These are phyloP conservation scores for Platanista minor DNA, from an alignment of 2,113 vertebrate species.

Conservation along the genomic window DNA sequence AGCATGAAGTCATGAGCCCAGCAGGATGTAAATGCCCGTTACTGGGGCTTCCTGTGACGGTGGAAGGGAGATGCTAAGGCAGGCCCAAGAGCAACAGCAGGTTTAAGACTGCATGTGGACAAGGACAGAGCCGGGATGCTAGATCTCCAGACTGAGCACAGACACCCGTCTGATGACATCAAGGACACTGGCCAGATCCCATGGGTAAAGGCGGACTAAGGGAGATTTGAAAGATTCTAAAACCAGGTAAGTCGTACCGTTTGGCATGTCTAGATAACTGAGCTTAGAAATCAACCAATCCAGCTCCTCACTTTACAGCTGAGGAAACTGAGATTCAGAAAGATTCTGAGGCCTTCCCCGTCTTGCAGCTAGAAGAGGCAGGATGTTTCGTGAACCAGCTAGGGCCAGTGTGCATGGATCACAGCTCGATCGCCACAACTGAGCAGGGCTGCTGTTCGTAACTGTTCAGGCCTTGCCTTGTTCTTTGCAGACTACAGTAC, in stretches of 20 bases:
- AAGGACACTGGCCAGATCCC: background rate
- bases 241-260: background rate
- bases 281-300: background rate
- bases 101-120: background rate
- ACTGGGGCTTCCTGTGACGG: background rate
- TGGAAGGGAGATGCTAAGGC: background rate
- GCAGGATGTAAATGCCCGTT: background rate
- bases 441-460: accelerated
- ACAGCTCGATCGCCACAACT: accelerated
- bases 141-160: background rate
- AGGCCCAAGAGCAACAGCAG: background rate
- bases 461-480: background rate
- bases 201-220: accelerated
- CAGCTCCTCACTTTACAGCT: background rate
- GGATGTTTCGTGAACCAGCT: background rate
- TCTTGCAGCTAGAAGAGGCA: background rate
- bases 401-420: no score
- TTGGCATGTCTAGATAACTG: background rate
- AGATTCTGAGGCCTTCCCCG: background rate
- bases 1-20: accelerated
- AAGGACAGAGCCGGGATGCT: background rate
- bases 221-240: background rate
- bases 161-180: background rate
- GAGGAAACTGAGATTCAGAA: background rate
- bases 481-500: accelerated